Conservation (phyloP, 2,797 vertebrate genomes). For the Sylvia borin region DNA sequence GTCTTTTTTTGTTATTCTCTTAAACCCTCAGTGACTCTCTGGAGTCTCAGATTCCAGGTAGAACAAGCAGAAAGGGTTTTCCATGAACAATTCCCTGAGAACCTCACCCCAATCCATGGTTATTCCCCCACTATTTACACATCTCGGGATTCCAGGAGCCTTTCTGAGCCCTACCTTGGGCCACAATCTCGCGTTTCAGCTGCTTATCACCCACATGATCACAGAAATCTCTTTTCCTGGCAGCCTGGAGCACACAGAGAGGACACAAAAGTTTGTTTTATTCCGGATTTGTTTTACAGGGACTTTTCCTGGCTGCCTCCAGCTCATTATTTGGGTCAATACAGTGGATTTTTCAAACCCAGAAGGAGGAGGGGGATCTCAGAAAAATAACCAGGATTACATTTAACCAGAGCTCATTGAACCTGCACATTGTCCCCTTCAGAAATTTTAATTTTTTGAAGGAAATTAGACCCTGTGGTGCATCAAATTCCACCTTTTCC, state of each 20-base stretch:
- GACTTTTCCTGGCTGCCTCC: neutral
- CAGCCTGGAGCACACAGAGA: neutral
- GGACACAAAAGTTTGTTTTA: neutral
- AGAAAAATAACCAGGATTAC: conserved; percentile 8
- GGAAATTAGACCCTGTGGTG: neutral
- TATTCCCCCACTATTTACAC: neutral
- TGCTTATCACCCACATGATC: neutral
- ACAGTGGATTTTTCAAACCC: neutral
- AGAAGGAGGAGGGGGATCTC: neutral
- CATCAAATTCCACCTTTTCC: neutral
- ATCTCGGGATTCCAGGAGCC: neutral
- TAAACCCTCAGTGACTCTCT: neutral
- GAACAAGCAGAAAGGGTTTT: neutral
- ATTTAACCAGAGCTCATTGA: conserved; percentile 36
- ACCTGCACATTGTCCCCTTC: conserved; percentile 32
- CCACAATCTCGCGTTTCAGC: neutral
- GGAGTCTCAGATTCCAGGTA: neutral
- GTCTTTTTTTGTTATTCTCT: neutral
- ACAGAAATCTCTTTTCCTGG: neutral
- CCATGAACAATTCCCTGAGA: neutral
- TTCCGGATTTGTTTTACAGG: neutral
- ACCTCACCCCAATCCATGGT: neutral
- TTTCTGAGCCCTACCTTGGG: rapidly evolving
- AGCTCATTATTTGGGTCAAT: neutral
- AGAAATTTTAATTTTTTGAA: neutral